Evolutionary conservation across 2,113 vertebrate genomes (phyloP).

Genomic region (Dicerorhinus sumatrensis): DNA sequence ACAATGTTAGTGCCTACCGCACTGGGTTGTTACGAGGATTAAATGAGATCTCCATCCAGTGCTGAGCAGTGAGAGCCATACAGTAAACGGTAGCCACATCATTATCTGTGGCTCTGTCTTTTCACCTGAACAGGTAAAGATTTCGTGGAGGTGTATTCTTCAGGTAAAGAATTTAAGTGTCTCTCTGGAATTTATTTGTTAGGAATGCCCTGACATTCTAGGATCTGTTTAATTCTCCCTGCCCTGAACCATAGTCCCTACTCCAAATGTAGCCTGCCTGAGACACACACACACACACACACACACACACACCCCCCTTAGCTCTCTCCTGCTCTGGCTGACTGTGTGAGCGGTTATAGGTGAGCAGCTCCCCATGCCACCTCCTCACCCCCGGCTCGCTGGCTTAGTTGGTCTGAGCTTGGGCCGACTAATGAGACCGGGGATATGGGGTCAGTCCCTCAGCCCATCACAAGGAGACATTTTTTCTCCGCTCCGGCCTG

Average conservation of each 20-base stretch:
- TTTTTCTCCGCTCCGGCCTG: background rate
- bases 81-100: background rate
- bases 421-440: background rate
- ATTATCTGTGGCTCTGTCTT: background rate
- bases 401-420: background rate
- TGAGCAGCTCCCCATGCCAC: background rate
- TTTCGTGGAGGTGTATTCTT: background rate
- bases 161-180: background rate
- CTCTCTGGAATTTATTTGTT: background rate
- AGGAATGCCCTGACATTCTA: background rate
- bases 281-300: background rate
- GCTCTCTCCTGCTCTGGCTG: background rate
- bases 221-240: background rate
- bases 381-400: background rate
- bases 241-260: background rate
- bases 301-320: too few relatives aligned
- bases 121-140: background rate
- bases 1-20: too few relatives aligned
- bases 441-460: background rate
- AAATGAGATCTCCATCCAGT: background rate
- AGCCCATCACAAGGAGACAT: background rate
- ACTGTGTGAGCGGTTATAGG: background rate
- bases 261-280: background rate
- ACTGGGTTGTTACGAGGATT: background rate
- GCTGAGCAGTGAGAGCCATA: background rate